A percentile compares a stretch with the other conserved stretches of the same genome.
Evolutionary conservation across 2,888 invertebrate genomes (phyloP).

Genomic region (Xestia rhomboidea): DNA sequence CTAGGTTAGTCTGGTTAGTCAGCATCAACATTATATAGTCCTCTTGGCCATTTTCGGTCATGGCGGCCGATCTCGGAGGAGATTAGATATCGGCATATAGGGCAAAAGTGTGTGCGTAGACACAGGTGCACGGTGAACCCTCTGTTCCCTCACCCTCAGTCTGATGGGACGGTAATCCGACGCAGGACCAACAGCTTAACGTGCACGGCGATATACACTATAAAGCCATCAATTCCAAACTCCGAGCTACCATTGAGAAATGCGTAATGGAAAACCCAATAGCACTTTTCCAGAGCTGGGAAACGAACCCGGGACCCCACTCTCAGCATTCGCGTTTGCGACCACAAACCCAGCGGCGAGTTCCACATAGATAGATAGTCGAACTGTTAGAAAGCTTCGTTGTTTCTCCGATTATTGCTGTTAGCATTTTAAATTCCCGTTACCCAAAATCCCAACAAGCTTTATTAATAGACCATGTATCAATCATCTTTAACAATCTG

Average conservation of each 20-base stretch:
- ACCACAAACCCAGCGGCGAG: background rate
- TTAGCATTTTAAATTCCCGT: constrained; percentile 10
- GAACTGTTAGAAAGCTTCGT: background rate
- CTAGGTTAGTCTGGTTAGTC: constrained; percentile 1
- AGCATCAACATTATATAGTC: background rate
- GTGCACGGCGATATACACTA: background rate
- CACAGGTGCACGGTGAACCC: background rate
- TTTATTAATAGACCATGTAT: constrained; percentile 17
- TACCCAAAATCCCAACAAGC: constrained; percentile 10
- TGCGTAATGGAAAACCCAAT: background rate
- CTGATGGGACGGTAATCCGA: background rate
- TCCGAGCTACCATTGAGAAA: background rate
- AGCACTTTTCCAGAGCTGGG: background rate
- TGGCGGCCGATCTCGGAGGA: too few relatives aligned
- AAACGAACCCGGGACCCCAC: background rate
- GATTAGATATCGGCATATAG: too few relatives aligned
- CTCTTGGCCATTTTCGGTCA: background rate
- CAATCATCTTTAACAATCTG: constrained; percentile 18
- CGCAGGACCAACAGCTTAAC: background rate
- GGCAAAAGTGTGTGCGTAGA: too few relatives aligned
- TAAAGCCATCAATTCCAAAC: background rate
- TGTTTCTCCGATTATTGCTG: too few relatives aligned
- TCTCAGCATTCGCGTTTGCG: too few relatives aligned
- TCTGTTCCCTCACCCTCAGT: background rate
- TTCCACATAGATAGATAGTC: background rate